Evolutionary conservation across 2,797 vertebrate genomes (phyloP).

Genomic region (Labroides dimidiatus): DNA sequence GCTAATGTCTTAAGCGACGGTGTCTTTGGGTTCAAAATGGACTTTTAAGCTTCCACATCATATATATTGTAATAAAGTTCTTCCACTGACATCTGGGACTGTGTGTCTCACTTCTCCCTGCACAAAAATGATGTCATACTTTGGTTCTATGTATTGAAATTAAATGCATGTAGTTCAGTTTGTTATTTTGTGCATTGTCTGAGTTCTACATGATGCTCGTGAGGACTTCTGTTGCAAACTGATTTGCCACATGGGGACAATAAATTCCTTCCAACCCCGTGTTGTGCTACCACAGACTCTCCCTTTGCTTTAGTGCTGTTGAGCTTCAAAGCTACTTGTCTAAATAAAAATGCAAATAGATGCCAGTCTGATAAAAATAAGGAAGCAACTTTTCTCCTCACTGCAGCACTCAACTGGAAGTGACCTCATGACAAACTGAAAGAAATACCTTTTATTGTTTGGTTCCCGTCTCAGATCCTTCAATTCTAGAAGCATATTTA

Average conservation of each 20-base stretch:
- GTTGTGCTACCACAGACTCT: slow-evolving; percentile 12
- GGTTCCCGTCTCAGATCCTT: not conserved
- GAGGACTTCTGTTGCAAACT: no score
- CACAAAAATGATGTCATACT: no score
- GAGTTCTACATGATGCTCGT: no score
- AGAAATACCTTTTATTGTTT: not conserved
- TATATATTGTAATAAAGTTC: not conserved
- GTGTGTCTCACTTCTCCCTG: no score
- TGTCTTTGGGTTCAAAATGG: not conserved
- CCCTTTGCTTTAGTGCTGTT: slow-evolving; percentile 1
- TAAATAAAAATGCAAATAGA: slow-evolving; percentile 26
- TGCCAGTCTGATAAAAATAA: not conserved
- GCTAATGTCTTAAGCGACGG: not conserved
- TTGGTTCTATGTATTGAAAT: no score
- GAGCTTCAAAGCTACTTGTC: slow-evolving; percentile 9
- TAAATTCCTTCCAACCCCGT: slow-evolving; percentile 17
- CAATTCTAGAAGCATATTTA: no score
- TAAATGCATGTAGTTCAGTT: no score
- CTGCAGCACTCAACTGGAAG: not conserved
- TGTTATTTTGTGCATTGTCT: no score
- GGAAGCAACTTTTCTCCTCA: slow-evolving; percentile 1
- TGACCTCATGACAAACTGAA: not conserved
- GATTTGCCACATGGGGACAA: no score
- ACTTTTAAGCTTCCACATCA: not conserved
- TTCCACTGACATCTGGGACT: not conserved